Conservation (phyloP, 2,797 vertebrate genomes). For the Onychomys torridus region DNA sequence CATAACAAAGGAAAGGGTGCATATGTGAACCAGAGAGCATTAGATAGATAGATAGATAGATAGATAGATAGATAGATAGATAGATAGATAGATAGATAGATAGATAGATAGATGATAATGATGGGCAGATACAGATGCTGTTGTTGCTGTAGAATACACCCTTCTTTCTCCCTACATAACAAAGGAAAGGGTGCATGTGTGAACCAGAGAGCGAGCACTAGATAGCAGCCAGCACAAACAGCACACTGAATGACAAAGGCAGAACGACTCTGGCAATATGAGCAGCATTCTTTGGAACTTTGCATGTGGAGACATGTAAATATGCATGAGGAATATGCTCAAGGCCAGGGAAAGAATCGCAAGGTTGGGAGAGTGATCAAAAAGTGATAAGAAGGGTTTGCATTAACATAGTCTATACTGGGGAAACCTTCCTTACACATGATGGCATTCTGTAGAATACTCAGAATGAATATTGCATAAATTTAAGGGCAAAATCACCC, state of each 20-base stretch:
- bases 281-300: not conserved
- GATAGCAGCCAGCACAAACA: not conserved
- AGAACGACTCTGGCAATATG: not conserved
- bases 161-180: not conserved
- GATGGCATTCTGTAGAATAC: not conserved
- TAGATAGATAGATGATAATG: not conserved
- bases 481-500: not conserved
- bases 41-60: not conserved
- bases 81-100: not conserved
- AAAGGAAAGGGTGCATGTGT: not conserved
- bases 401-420: not conserved
- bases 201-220: not conserved
- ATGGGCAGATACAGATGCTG: not conserved
- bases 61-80: not conserved
- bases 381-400: not conserved
- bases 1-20: no score
- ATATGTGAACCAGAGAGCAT: no score
- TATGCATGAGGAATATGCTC: not conserved
- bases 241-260: constrained; percentile 2
- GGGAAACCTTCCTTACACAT: not conserved
- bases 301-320: not conserved
- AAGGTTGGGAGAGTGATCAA: not conserved
- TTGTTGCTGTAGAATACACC: not conserved
- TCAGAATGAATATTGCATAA: not conserved
- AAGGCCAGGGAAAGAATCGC: not conserved